Evolutionary conservation across 2,888 invertebrate genomes (phyloP).

Genomic region (Mythimna loreyi): DNA sequence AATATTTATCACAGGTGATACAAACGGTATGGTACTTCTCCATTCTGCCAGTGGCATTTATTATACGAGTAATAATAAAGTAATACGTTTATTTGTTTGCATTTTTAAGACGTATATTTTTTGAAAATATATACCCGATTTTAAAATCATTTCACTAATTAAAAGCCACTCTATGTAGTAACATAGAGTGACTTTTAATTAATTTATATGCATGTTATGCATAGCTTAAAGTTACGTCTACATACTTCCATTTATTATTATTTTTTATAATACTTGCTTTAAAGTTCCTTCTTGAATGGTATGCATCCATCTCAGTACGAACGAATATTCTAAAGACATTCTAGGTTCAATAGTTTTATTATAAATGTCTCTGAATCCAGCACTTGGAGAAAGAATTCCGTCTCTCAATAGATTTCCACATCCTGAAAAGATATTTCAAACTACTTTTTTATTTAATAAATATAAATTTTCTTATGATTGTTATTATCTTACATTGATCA

Average conservation of each 20-base stretch:
- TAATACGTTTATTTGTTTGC: slow-evolving; percentile 55
- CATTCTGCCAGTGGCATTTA: not conserved
- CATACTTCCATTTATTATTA: too few relatives aligned
- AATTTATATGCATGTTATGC: too few relatives aligned
- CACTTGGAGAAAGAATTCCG: not conserved
- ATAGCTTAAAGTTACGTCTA: too few relatives aligned
- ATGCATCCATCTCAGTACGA: slow-evolving; percentile 71
- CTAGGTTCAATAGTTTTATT: slow-evolving; percentile 66
- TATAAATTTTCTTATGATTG: not conserved
- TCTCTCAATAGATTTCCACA: not conserved
- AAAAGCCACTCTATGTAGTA: not conserved
- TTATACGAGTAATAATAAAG: not conserved
- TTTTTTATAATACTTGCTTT: not conserved
- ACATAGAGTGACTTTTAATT: not conserved
- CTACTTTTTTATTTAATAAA: not conserved
- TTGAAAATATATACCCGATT: not conserved
- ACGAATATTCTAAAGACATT: slow-evolving; percentile 71
- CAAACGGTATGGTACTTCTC: too few relatives aligned
- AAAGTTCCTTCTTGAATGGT: slow-evolving; percentile 69
- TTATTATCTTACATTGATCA: not conserved
- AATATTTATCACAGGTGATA: too few relatives aligned
- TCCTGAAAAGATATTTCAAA: not conserved
- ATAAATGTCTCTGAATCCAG: slow-evolving; percentile 72
- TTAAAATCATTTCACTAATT: not conserved
- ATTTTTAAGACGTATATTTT: not conserved